Percentiles rank a stretch among this genome's conserved stretches.
Conservation (phyloP, 2,113 vertebrate species). For the Pachycephala philippinensis region DNA sequence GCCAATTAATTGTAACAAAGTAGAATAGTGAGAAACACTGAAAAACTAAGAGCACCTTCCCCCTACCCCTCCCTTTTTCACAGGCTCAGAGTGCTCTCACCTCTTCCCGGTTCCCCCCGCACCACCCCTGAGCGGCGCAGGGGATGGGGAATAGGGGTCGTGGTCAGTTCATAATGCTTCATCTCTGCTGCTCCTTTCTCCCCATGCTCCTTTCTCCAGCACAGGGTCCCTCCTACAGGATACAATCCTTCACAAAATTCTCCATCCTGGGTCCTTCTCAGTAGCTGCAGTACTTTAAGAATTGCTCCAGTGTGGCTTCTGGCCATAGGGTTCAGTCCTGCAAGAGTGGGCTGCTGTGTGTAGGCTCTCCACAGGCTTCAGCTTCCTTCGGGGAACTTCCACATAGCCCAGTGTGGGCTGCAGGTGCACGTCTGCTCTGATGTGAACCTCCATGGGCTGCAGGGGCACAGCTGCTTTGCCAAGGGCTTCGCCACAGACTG, state of each 20-base stretch:
- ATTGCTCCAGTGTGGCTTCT: not conserved
- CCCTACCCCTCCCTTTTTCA: not conserved
- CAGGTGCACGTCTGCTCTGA: not conserved
- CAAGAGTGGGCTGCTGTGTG: not conserved
- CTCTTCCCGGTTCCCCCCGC: not conserved
- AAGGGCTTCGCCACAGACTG: not conserved
- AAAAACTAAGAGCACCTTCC: not conserved
- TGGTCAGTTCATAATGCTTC: not conserved
- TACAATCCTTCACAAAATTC: not conserved
- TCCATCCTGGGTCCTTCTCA: not conserved
- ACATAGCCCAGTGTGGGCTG: not conserved
- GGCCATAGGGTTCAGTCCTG: not conserved
- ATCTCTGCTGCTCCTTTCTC: not conserved
- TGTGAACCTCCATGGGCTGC: not conserved
- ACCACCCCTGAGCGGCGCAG: accelerated
- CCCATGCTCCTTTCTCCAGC: not conserved
- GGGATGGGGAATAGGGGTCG: accelerated
- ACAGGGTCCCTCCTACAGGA: no score
- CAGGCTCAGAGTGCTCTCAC: not conserved
- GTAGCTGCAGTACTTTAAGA: not conserved
- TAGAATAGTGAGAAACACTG: not conserved
- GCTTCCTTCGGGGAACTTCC: not conserved
- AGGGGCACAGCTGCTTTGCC: not conserved
- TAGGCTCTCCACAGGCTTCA: not conserved
- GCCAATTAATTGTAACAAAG: not conserved